Conservation (phyloP, 2,113 vertebrate species). For the Pionites leucogaster region DNA sequence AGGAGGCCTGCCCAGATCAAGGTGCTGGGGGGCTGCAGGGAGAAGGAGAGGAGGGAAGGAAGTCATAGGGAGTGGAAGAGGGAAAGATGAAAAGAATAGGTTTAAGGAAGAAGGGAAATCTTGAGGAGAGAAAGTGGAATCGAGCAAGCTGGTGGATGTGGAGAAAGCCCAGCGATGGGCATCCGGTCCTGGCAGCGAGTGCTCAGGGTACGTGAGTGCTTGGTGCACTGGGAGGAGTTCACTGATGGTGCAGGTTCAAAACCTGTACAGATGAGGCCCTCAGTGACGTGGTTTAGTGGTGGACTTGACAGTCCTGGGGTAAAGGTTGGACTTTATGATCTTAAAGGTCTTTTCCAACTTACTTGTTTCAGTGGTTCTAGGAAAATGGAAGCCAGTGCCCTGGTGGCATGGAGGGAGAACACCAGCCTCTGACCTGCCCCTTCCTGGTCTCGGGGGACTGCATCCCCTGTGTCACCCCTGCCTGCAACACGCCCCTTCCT, state of each 20-base stretch:
- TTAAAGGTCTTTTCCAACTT: neutral
- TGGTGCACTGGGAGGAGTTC: accelerated
- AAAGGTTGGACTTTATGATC: neutral
- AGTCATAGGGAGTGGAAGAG: accelerated
- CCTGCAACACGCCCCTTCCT: neutral
- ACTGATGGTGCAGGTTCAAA: neutral
- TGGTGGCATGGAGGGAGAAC: accelerated
- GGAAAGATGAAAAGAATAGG: neutral
- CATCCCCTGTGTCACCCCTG: accelerated
- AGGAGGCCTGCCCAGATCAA: neutral
- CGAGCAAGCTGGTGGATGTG: neutral
- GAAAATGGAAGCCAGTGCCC: neutral
- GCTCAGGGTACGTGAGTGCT: accelerated
- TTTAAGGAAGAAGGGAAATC: neutral
- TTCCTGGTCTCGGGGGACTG: neutral
- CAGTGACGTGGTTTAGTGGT: neutral
- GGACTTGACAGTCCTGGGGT: neutral
- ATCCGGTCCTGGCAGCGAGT: accelerated
- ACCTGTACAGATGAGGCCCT: neutral
- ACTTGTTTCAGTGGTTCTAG: neutral
- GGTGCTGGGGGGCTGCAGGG: neutral
- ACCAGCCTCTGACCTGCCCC: accelerated
- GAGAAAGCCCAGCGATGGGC: neutral
- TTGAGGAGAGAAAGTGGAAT: neutral
- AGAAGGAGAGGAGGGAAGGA: neutral